Evolutionary conservation across 2,797 vertebrate species (phyloP), one percentile per base, ranked within the genome.

Genomic region (Otus scops): DNA sequence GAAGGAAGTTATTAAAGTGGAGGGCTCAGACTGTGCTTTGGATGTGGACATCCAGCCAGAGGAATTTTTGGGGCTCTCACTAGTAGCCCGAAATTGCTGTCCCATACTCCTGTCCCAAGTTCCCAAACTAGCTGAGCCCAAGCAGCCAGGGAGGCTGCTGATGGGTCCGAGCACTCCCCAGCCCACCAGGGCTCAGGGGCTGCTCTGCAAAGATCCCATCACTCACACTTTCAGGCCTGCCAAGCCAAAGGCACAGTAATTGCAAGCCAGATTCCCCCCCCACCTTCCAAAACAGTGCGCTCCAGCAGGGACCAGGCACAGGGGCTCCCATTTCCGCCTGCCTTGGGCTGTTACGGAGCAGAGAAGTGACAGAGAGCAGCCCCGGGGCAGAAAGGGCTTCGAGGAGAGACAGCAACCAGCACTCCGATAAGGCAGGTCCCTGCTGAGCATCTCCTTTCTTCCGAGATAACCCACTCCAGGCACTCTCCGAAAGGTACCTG

Each of bases 401-500:
- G 96, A 96, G 90, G 97, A 97, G 97, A 97, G 97, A 97, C 96
- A 97, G 91, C 97, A 97, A 93, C 84, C 97, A 97, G 97, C 8
- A 1, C 97, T 96, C 92, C 1, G 97, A 98, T 98, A 98, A 98
- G 94, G 89, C 94, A 94, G 96, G 97, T 95, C 97, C 96, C 98
- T 94, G 97, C 86, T 96, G 98, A 98, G 97, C 96, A 89, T 81
- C 97, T 94, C 97, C 97, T 97, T 95, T 97, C 96, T 97, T 97
- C 97, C 6, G 28, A 96, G 97, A 98, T 98, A 98, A 98, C 32
- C 6, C 8, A 3, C 57, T 91, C 78, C 82, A 95, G 92, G 89
- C 90, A 2, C 65, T 83, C 53, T 47, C 77, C 5, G 7, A 38
- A n/a, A 77, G 38, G 38, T 92, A 88, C 89, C 91, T 64, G 69